Evolutionary conservation across 1,140 invertebrate species (phyloP).

Genomic region (Phocides pigmalion): DNA sequence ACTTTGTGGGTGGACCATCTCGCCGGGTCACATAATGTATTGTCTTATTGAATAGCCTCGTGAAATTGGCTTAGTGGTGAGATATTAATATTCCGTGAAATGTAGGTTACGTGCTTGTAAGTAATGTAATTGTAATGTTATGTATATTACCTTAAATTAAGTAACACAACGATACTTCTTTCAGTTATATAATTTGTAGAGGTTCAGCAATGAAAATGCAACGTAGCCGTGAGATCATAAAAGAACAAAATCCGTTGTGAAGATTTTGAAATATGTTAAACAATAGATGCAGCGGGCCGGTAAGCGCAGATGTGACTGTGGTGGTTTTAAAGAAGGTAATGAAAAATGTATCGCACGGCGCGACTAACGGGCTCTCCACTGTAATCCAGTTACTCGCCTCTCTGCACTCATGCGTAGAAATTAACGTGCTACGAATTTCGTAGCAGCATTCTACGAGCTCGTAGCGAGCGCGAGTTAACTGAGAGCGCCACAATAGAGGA

Average conservation of each 20-base stretch:
- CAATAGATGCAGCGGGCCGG: slow-evolving; percentile 5
- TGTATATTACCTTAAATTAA: no score
- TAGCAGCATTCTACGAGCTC: slow-evolving; percentile 12
- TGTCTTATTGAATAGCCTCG: background rate
- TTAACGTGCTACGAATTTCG: slow-evolving; percentile 19
- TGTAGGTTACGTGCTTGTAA: background rate
- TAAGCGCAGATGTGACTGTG: slow-evolving; percentile 8
- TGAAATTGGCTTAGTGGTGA: background rate
- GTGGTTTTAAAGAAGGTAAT: slow-evolving; percentile 15
- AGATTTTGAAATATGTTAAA: background rate
- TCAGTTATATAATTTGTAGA: no score
- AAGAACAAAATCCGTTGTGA: background rate
- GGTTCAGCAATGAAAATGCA: background rate
- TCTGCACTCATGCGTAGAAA: slow-evolving; percentile 3
- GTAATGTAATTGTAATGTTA: no score
- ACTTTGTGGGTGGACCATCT: background rate
- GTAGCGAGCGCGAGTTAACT: background rate
- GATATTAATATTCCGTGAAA: background rate
- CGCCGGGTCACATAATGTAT: background rate
- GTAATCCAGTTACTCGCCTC: slow-evolving; percentile 15
- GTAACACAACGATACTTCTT: no score
- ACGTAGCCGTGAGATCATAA: background rate
- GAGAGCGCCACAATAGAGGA: slow-evolving; percentile 1
- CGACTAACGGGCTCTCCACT: slow-evolving; percentile 6
- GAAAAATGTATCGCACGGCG: slow-evolving; percentile 11